Base-by-base conservation (phyloP, 2,888 invertebrate genomes). In the Dryobotodes eremita region DNA sequence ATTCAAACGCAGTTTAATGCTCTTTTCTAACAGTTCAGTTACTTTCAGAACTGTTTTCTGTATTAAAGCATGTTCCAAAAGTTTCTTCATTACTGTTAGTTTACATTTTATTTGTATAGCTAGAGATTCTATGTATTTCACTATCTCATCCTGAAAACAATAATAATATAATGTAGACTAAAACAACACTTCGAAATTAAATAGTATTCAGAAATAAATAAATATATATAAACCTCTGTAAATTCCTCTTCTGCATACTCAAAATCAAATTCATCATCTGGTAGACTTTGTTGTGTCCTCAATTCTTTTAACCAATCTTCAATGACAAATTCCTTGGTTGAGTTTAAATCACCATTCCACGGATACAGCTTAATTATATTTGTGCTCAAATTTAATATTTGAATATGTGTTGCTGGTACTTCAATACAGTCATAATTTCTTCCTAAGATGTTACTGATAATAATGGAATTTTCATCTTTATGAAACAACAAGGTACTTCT, bases 401-500 rank as follows among this genome's bases (percentile, higher is more conserved):
- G 98, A 76, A 98, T 96, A 78, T 98, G 97, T 82, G 97, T 93
- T 20, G 98, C 97, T 77, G 98, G 98, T 83, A 98, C 89, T 95
- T 98, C 98, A 61, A 97, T 92, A 87, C 97, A 93, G 80, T 95
- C 90, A 86, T 96, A 95, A 74, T 93, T 90, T 92, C 96, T 96
- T 71, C 93, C 95, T 83, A 97, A 96, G 42, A 97, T 97, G 95
- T 97, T 98, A 79, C 97, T 96, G 50, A 97, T 91, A 73, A 97
- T 89, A 76, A 97, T 88, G 31, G 94, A 91, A 50, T 93, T 89
- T 20, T 95, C 88, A 82, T 93, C 92, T 88, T 95, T 94, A 88
- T 97, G 97, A 69, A 98, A 94, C 62, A 99, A 94, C 69, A 99
- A 95, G 93, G 99, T 99, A 91, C 98, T 98, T 87, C 99, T 97